A percentile compares a stretch with the other conserved stretches of the same genome.
These are phyloP conservation scores for Typhlichthys subterraneus DNA, from an alignment of 2,797 vertebrate species.

Conservation along the genomic window DNA sequence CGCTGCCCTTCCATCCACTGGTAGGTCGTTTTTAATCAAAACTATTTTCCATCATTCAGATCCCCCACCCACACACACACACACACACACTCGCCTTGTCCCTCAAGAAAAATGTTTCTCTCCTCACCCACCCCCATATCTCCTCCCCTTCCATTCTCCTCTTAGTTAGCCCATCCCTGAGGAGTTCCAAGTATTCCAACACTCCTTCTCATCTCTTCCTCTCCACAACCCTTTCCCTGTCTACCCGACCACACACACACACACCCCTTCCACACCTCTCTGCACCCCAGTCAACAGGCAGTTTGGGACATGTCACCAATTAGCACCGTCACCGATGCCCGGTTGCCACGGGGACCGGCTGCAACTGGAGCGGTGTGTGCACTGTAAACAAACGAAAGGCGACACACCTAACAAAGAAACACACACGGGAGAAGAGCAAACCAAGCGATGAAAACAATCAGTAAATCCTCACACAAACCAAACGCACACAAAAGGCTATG, in stretches of 20 bases:
- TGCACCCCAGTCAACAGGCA: constrained; percentile 18
- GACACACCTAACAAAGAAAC: constrained; percentile 21
- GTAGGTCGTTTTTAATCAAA: too few species aligned
- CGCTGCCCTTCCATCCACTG: not conserved
- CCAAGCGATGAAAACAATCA: not conserved
- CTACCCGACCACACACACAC: not conserved
- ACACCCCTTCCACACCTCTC: not conserved
- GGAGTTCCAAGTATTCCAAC: not conserved
- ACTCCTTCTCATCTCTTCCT: not conserved
- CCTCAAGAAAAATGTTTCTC: not conserved
- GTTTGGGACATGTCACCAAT: constrained; percentile 57
- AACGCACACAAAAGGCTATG: not conserved
- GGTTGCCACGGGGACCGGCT: constrained; percentile 42
- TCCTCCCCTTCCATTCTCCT: not conserved
- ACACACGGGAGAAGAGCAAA: not conserved
- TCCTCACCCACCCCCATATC: not conserved
- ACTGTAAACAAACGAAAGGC: constrained; percentile 19
- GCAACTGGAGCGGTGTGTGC: constrained; percentile 33
- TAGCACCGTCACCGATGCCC: constrained; percentile 51
- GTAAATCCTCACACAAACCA: not conserved
- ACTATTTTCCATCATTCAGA: constrained; percentile 1
- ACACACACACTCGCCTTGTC: too few species aligned
- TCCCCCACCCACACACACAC: not conserved
- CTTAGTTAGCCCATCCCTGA: not conserved
- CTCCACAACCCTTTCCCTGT: not conserved